Evolutionary conservation across 2,797 vertebrate genomes (phyloP).

Genomic region (Bradypus variegatus): DNA sequence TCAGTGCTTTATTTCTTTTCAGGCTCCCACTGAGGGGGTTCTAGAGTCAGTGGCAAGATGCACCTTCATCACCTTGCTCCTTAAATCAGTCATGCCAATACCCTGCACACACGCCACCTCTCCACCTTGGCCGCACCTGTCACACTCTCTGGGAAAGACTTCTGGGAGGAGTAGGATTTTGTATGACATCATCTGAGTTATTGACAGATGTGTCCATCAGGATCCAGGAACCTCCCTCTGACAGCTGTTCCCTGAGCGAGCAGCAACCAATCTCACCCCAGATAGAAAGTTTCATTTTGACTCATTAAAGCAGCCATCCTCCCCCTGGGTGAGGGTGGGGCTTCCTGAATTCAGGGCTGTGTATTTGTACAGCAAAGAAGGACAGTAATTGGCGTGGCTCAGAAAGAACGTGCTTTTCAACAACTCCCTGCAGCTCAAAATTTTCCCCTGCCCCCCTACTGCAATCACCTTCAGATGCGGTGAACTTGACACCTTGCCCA

Average conservation of each 20-base stretch:
- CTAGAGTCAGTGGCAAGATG: neutral
- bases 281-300: neutral
- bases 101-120: neutral
- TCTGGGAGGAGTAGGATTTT: neutral
- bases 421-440: neutral
- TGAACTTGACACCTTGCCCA: neutral
- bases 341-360: neutral
- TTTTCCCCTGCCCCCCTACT: neutral
- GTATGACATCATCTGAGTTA: neutral
- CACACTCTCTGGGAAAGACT: neutral
- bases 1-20: neutral
- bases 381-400: rapidly evolving
- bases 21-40: too few species aligned
- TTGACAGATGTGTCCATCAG: neutral
- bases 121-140: neutral
- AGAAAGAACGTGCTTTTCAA: neutral
- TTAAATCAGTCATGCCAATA: neutral
- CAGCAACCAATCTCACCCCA: neutral
- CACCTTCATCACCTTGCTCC: neutral
- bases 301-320: neutral
- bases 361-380: neutral
- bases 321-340: rapidly evolving
- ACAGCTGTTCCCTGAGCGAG: neutral
- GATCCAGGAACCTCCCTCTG: neutral
- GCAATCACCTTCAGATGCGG: neutral